phyloP scores from a whole-genome alignment of 2,797 vertebrate genomes.

The Poeciliopsis infans region DNA sequence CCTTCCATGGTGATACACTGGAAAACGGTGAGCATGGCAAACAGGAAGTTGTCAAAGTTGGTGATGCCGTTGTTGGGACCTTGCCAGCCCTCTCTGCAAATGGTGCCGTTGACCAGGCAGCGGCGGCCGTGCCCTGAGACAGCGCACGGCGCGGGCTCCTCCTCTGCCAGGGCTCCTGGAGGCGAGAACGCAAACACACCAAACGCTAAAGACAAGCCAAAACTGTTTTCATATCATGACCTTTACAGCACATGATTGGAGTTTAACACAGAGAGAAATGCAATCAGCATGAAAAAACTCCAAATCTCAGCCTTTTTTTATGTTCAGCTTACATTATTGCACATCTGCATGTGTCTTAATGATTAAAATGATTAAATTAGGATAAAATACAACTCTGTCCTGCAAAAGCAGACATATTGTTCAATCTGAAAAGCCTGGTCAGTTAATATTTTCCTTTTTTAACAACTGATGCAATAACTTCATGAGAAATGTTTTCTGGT shows the following conservation, averaged over 20 bases:
- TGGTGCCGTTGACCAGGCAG: constrained; percentile 88
- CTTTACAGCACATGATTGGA: neutral
- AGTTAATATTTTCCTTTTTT: neutral
- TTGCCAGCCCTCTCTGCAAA: constrained; percentile 93
- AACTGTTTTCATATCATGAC: neutral
- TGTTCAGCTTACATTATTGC: neutral
- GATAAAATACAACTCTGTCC: neutral
- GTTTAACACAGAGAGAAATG: neutral
- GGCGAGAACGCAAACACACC: constrained; percentile 3
- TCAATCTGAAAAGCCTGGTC: neutral
- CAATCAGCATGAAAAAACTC: neutral
- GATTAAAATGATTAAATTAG: neutral
- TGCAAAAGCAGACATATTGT: neutral
- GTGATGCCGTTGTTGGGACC: constrained; percentile 98
- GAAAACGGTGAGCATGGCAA: constrained; percentile 98
- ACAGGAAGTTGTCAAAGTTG: constrained; percentile 98
- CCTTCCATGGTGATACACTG: constrained; percentile 99
- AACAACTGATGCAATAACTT: neutral
- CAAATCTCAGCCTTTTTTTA: neutral
- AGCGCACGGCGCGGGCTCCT: constrained; percentile 93
- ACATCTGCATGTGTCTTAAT: neutral
- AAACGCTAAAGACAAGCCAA: too few species aligned
- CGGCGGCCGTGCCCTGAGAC: constrained; percentile 93
- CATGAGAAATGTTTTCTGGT: neutral
- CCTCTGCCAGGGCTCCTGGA: constrained; percentile 89